phyloP scores from a whole-genome alignment of 2,113 vertebrate species.

The Mesembrinibis cayennensis region DNA sequence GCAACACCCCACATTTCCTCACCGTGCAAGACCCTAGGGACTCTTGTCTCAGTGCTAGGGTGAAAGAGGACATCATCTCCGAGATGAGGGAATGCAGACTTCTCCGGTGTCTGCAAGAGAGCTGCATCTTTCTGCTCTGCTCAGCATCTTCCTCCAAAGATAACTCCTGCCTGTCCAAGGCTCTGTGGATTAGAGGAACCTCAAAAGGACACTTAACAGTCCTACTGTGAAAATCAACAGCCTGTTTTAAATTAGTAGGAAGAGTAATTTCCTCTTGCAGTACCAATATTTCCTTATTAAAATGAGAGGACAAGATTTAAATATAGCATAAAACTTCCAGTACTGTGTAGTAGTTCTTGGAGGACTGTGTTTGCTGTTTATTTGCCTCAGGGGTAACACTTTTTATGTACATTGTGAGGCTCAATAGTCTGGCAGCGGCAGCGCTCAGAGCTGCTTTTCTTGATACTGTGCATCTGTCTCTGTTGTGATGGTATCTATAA shows the following conservation, averaged over 20 bases:
- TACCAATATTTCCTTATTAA: conserved; percentile 42
- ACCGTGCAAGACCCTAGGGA: background rate
- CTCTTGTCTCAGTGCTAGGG: background rate
- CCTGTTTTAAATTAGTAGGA: conserved; percentile 26
- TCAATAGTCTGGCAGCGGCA: conserved; percentile 65
- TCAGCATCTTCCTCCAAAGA: background rate
- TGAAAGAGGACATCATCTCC: background rate
- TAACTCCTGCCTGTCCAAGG: background rate
- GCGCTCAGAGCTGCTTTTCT: conserved; percentile 55
- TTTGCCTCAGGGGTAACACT: conserved; percentile 69
- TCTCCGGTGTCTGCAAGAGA: background rate
- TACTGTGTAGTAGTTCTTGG: conserved; percentile 49
- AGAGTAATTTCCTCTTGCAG: conserved; percentile 18
- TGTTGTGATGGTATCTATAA: conserved; percentile 61
- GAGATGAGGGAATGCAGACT: background rate
- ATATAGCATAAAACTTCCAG: conserved; percentile 45
- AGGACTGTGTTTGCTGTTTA: conserved; percentile 60
- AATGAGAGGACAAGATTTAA: conserved; percentile 43
- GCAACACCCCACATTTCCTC: background rate
- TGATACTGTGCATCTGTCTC: conserved; percentile 65
- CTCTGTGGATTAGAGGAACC: background rate
- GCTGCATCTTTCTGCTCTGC: background rate
- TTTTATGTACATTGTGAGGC: conserved; percentile 64
- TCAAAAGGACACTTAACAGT: background rate
- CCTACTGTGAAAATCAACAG: background rate